phyloP scores from a whole-genome alignment of 2,888 invertebrate species.

The Tetropium fuscum region DNA sequence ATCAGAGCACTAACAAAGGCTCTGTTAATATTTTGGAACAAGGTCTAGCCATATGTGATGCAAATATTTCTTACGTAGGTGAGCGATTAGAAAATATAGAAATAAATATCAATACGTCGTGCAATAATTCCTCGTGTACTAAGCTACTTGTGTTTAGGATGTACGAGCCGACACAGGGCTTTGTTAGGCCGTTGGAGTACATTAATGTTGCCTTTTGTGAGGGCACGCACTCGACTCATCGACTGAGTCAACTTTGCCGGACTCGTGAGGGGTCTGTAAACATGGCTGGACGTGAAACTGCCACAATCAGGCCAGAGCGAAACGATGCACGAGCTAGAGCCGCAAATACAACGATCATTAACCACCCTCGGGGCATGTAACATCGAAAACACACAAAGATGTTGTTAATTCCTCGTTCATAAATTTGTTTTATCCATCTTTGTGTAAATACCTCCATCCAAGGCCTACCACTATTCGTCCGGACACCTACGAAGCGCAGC shows the following conservation, averaged over 20 bases:
- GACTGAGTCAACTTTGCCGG: constrained; percentile 61
- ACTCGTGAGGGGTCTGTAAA: constrained; percentile 62
- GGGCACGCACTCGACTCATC: constrained; percentile 63
- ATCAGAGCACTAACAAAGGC: no score
- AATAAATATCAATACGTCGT: not conserved
- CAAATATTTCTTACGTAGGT: no score
- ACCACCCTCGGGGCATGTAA: constrained; percentile 14
- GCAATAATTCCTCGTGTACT: constrained; percentile 1
- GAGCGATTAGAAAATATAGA: no score
- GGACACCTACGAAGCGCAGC: no score
- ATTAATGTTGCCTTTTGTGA: constrained; percentile 62
- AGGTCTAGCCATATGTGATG: no score
- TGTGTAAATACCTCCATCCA: no score
- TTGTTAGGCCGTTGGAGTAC: constrained; percentile 39
- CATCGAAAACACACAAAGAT: constrained; percentile 22
- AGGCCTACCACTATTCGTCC: no score
- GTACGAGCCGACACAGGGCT: constrained; percentile 27
- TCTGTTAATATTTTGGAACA: no score
- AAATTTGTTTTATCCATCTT: no score
- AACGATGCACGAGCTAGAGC: constrained; percentile 22
- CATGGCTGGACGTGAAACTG: constrained; percentile 58
- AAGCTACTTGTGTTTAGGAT: constrained; percentile 12
- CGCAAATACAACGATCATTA: constrained; percentile 30
- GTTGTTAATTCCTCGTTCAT: no score
- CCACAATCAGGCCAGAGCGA: constrained; percentile 53